phyloP scores from a whole-genome alignment of 2,797 vertebrate genomes.

The Capromys pilorides region DNA sequence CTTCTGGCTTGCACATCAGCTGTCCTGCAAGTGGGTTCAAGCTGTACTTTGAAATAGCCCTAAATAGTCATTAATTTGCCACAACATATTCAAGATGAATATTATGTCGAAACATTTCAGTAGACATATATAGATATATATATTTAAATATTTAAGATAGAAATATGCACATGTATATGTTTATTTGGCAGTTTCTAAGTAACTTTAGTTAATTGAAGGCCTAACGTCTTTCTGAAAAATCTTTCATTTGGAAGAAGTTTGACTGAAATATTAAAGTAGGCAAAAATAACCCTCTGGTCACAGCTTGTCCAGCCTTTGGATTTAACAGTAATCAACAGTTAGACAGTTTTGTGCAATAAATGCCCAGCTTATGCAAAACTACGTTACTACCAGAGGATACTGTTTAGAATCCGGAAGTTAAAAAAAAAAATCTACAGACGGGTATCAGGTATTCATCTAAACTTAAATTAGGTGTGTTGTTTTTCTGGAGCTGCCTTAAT shows the following conservation, averaged over 20 bases:
- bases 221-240: conserved; percentile 12
- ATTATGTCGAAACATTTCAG: neutral
- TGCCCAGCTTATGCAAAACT: neutral
- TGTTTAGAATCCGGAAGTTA: conserved; percentile 12
- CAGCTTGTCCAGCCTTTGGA: neutral
- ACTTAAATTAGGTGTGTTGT: neutral
- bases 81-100: neutral
- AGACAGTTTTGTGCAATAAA: neutral
- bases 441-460: neutral
- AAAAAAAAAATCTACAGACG: neutral
- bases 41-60: neutral
- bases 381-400: neutral
- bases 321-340: neutral
- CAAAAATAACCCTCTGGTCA: neutral
- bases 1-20: conserved; percentile 58
- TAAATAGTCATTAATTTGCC: conserved; percentile 42
- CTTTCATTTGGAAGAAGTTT: conserved; percentile 60
- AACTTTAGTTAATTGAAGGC: neutral
- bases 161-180: neutral
- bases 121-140: neutral
- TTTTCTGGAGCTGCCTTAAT: neutral
- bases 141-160: neutral
- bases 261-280: conserved; percentile 38
- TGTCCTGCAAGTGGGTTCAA: conserved; percentile 62
- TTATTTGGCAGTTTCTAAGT: neutral